Percentiles rank a stretch among this genome's conserved stretches.
These are phyloP conservation scores for Cotesia congregata DNA, from an alignment of 2,888 invertebrate species.

Conservation along the genomic window DNA sequence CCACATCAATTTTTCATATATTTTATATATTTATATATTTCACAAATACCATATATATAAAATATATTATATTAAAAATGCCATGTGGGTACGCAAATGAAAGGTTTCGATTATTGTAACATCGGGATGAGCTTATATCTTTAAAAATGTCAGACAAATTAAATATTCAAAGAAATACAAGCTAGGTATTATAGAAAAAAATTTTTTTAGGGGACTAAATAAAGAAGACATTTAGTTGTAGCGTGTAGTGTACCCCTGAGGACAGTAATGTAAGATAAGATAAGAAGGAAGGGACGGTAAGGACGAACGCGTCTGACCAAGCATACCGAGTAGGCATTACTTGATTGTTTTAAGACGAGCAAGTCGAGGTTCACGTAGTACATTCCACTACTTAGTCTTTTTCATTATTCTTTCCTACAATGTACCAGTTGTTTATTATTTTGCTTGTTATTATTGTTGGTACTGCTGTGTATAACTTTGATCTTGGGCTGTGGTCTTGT, in stretches of 20 bases:
- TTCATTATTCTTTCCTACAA: constrained; percentile 3
- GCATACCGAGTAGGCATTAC: constrained; percentile 70
- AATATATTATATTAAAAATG: no score
- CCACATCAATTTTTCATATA: no score
- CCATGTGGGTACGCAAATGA: no score
- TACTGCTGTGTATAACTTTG: background rate
- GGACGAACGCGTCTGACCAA: constrained; percentile 52
- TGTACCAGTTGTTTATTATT: constrained; percentile 17
- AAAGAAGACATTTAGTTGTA: background rate
- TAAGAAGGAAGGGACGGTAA: constrained; percentile 29
- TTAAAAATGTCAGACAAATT: background rate
- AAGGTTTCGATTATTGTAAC: no score
- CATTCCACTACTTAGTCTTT: constrained; percentile 17
- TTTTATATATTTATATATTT: no score
- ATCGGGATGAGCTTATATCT: no score
- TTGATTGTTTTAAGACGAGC: constrained; percentile 62
- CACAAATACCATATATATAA: no score
- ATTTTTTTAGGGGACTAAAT: background rate
- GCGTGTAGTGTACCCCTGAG: constrained; percentile 64
- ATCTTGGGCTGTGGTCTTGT: constrained; percentile 15
- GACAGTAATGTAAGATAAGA: constrained; percentile 29
- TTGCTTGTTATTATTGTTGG: background rate
- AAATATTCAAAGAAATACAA: background rate
- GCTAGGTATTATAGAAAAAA: background rate
- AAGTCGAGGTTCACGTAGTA: constrained; percentile 5